These are phyloP conservation scores for Trichonephila clavata DNA, from an alignment of 1,140 invertebrate genomes.

Conservation along the genomic window DNA sequence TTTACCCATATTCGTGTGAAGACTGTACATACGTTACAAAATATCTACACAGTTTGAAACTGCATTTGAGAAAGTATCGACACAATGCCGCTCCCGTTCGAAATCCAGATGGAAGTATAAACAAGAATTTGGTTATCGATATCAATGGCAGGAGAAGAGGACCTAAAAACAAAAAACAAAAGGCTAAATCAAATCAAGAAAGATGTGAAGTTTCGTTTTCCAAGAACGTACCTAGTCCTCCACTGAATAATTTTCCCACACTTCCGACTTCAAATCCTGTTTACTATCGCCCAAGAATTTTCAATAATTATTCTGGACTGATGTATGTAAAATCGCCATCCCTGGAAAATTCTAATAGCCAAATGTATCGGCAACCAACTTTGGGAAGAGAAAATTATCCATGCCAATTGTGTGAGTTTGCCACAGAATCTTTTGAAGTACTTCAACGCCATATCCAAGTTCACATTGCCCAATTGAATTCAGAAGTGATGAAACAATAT, in stretches of 20 bases:
- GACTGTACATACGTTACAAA: constrained; percentile 99
- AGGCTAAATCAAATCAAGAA: background rate
- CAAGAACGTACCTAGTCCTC: background rate
- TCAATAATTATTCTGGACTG: background rate
- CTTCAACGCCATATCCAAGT: background rate
- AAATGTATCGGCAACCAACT: background rate
- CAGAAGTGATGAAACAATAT: background rate
- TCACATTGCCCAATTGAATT: background rate
- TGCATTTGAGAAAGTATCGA: constrained; percentile 95
- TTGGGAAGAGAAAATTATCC: background rate
- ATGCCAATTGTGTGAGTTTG: background rate
- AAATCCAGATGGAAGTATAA: constrained; percentile 92
- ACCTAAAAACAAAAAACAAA: constrained; percentile 85
- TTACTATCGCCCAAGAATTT: background rate
- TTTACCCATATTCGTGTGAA: constrained; percentile 97
- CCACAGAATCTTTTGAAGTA: background rate
- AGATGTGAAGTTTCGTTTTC: background rate
- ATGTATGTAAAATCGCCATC: background rate
- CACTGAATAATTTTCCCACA: background rate
- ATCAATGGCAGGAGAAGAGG: constrained; percentile 93
- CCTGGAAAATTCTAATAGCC: background rate
- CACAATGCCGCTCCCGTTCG: constrained; percentile 93
- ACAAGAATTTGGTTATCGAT: constrained; percentile 90
- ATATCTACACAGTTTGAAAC: constrained; percentile 98
- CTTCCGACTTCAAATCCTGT: background rate